phyloP scores from a whole-genome alignment of 2,113 vertebrate genomes.

The Chaenogobius annularis region DNA sequence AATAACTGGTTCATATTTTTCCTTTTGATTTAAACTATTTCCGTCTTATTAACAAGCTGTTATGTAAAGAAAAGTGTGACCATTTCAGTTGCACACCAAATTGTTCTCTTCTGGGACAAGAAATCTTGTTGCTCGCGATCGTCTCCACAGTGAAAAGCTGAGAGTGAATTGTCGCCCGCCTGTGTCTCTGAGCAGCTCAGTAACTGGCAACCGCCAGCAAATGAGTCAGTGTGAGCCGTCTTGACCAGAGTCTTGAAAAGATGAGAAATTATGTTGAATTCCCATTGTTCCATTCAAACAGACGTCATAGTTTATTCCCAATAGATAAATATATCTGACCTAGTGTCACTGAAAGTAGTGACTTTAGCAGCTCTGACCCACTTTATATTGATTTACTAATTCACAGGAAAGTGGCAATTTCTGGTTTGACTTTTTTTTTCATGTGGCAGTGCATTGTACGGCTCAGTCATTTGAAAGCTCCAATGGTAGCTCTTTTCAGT shows the following conservation, averaged over 20 bases:
- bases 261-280: not conserved
- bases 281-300: not conserved
- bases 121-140: not conserved
- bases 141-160: not conserved
- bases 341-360: slow-evolving; percentile 13
- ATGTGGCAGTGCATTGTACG: not conserved
- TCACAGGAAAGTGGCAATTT: slow-evolving; percentile 48
- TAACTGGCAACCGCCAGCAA: not conserved
- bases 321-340: not conserved
- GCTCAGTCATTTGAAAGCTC: not conserved
- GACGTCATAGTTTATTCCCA: not conserved
- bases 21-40: not conserved
- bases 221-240: not conserved
- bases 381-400: slow-evolving; percentile 31
- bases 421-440: slow-evolving; percentile 28
- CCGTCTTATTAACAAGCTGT: not conserved
- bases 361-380: slow-evolving; percentile 26
- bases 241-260: not conserved
- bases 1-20: not conserved
- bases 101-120: too few relatives aligned
- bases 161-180: not conserved
- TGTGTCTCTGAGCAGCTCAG: not conserved
- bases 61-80: not conserved
- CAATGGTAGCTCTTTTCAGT: not conserved
- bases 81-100: too few relatives aligned